These are phyloP conservation scores for Leuctra nigra DNA, from an alignment of 2,888 invertebrate genomes.

Conservation along the genomic window DNA sequence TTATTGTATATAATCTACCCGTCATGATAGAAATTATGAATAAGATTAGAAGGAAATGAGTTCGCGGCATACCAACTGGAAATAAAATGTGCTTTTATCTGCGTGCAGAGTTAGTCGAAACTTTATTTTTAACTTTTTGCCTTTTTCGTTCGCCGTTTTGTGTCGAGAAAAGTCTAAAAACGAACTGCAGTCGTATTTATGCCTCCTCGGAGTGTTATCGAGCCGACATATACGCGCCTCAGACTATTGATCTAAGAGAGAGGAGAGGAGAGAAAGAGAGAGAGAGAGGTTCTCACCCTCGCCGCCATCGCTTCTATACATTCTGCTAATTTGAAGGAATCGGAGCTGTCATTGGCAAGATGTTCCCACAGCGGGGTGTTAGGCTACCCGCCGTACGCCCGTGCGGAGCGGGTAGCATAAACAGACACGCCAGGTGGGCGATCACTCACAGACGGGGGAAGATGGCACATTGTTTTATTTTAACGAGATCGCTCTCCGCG, in stretches of 20 bases:
- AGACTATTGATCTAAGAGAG: too few relatives aligned
- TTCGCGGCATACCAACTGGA: not conserved
- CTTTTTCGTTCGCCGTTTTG: not conserved
- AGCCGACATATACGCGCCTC: too few relatives aligned
- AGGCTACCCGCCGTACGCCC: not conserved
- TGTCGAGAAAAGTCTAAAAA: too few relatives aligned
- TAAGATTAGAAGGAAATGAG: constrained; percentile 1
- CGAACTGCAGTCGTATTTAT: not conserved
- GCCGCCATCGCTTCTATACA: not conserved
- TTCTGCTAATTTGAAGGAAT: constrained; percentile 8
- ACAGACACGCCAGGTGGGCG: not conserved
- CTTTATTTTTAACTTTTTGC: not conserved
- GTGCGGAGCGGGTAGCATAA: not conserved
- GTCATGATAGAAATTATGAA: not conserved
- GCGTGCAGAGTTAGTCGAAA: too few relatives aligned
- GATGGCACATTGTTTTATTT: too few relatives aligned
- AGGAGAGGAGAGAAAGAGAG: too few relatives aligned
- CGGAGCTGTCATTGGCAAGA: not conserved
- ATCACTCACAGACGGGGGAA: not conserved
- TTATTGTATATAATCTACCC: not conserved
- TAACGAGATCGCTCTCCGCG: too few relatives aligned
- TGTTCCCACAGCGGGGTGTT: not conserved
- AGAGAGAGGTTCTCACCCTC: not conserved
- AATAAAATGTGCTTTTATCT: not conserved
- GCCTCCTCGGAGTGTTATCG: not conserved